Conservation (phyloP, 2,797 vertebrate genomes). For the Amphiprion clarkii region DNA sequence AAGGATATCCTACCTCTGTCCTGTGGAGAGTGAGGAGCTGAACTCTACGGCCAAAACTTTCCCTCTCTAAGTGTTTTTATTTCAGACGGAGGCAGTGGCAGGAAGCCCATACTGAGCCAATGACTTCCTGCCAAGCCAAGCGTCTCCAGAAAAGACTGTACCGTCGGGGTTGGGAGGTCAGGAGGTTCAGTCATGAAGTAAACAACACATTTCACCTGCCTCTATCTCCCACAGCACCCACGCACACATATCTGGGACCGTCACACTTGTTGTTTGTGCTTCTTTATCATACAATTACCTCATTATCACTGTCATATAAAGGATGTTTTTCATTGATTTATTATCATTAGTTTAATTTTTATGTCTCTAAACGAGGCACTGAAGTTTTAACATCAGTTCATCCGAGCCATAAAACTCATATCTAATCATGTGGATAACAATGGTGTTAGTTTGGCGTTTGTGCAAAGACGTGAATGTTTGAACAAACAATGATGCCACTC, state of each 20-base stretch:
- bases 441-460: too few relatives aligned
- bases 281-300: neutral
- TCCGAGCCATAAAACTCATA: neutral
- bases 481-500: too few relatives aligned
- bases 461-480: neutral
- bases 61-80: constrained; percentile 26
- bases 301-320: too few relatives aligned
- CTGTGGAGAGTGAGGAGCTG: constrained; percentile 31
- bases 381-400: neutral
- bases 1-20: constrained; percentile 55
- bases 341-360: constrained; percentile 16
- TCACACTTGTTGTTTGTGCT: neutral
- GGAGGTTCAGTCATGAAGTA: constrained; percentile 28
- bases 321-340: neutral
- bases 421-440: too few relatives aligned
- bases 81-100: constrained; percentile 33
- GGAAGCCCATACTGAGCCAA: constrained; percentile 70
- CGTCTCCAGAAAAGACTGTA: constrained; percentile 31
- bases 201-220: constrained; percentile 33
- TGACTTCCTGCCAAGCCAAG: constrained; percentile 68
- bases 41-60: constrained; percentile 34
- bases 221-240: neutral
- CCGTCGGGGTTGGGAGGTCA: constrained; percentile 42
- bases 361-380: neutral
- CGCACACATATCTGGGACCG: neutral